These are phyloP conservation scores for Phortica okadai DNA, from an alignment of 2,888 invertebrate species.

Conservation along the genomic window DNA sequence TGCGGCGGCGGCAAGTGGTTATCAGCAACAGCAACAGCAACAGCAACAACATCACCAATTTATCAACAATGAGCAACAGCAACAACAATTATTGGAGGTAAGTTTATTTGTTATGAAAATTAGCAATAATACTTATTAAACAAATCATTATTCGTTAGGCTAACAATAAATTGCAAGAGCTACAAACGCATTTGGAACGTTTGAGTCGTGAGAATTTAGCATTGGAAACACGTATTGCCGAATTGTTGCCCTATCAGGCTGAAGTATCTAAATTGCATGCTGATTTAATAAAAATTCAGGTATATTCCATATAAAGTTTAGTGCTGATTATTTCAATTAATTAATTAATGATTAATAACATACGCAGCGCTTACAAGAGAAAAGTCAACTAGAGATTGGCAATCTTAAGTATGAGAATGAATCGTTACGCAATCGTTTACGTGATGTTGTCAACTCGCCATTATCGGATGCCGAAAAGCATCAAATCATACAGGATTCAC, in stretches of 20 bases:
- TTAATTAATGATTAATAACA: too few species aligned
- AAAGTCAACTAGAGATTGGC: constrained; percentile 75
- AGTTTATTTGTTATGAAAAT: not conserved
- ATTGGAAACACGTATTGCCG: constrained; percentile 80
- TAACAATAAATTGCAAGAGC: constrained; percentile 79
- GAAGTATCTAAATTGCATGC: constrained; percentile 83
- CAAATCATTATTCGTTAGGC: constrained; percentile 56
- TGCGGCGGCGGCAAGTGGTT: constrained; percentile 68
- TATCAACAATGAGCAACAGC: constrained; percentile 68
- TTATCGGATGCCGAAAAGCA: constrained; percentile 90
- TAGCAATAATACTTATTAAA: not conserved
- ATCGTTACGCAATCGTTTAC: constrained; percentile 83
- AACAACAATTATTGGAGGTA: constrained; percentile 71
- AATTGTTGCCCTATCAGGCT: constrained; percentile 81
- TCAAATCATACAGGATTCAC: constrained; percentile 84
- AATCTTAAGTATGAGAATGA: constrained; percentile 88
- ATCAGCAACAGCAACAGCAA: constrained; percentile 65
- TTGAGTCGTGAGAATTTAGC: constrained; percentile 82
- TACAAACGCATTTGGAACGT: constrained; percentile 81
- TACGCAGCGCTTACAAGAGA: constrained; percentile 71
- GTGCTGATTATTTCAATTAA: too few species aligned
- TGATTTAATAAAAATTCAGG: constrained; percentile 85
- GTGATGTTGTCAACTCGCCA: constrained; percentile 88
- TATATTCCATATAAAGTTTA: constrained; percentile 61
- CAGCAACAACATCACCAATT: constrained; percentile 59